Evolutionary conservation across 2,888 invertebrate species (phyloP).

Genomic region (Marronus borbonicus): DNA sequence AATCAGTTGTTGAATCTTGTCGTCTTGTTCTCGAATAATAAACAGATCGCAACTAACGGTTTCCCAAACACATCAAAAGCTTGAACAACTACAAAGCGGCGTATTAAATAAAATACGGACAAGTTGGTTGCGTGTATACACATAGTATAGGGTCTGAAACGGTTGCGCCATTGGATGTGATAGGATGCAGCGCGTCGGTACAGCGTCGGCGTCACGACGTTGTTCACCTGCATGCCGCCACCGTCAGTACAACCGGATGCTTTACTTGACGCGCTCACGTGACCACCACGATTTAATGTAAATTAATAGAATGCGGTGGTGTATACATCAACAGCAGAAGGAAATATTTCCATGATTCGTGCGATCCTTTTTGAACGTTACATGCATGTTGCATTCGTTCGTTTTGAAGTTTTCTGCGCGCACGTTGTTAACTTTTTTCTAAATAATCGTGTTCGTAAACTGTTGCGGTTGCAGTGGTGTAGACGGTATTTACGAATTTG

Average conservation of each 20-base stretch:
- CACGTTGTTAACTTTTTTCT: not conserved
- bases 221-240: constrained; percentile 52
- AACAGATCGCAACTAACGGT: constrained; percentile 10
- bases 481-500: not conserved
- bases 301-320: constrained; percentile 38
- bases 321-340: not conserved
- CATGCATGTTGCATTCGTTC: not conserved
- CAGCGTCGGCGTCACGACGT: constrained; percentile 51
- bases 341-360: not conserved
- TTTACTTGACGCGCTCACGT: constrained; percentile 46
- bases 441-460: not conserved
- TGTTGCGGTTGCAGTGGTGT: not conserved
- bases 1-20: not conserved
- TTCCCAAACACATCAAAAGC: constrained; percentile 1
- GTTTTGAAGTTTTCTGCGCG: not conserved
- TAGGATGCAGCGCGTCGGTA: constrained; percentile 51
- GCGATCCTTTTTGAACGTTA: not conserved
- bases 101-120: constrained; percentile 3
- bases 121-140: not conserved
- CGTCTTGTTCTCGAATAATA: constrained; percentile 1
- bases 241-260: constrained; percentile 51
- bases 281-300: constrained; percentile 26
- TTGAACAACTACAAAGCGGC: not conserved
- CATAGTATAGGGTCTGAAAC: constrained; percentile 11
- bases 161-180: constrained; percentile 43